These are phyloP conservation scores for Bryconaethiops microstoma DNA, from an alignment of 2,797 vertebrate species.

Conservation along the genomic window DNA sequence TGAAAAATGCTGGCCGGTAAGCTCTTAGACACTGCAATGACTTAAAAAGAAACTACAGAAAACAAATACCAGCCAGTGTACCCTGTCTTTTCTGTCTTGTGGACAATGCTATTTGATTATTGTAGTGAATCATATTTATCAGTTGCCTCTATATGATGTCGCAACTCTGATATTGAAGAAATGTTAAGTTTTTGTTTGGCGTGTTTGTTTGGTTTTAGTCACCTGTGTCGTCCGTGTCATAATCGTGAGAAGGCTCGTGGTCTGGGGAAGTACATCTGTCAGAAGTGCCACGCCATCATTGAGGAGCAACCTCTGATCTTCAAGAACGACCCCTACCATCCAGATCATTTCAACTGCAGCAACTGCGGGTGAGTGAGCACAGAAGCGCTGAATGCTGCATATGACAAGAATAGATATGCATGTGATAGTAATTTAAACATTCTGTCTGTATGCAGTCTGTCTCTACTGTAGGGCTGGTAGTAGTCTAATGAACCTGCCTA, in stretches of 20 bases:
- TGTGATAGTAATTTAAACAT: too few relatives aligned
- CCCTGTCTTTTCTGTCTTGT: background rate
- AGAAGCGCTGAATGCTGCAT: background rate
- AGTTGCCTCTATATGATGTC: background rate
- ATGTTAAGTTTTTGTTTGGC: background rate
- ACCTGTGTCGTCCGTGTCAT: conserved; percentile 95
- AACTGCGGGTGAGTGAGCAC: conserved; percentile 86
- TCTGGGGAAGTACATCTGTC: conserved; percentile 75
- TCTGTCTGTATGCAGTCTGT: too few relatives aligned
- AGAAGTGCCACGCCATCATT: conserved; percentile 98
- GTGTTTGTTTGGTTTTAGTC: conserved; percentile 73
- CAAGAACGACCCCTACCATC: conserved; percentile 98
- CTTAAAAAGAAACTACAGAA: too few relatives aligned
- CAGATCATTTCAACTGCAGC: conserved; percentile 98
- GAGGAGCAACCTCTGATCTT: conserved; percentile 97
- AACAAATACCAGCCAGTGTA: background rate
- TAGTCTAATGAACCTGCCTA: too few relatives aligned
- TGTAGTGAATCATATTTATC: conserved; percentile 14
- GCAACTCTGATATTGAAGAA: background rate
- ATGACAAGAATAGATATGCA: too few relatives aligned
- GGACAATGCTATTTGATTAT: too few relatives aligned
- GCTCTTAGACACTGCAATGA: conserved; percentile 26
- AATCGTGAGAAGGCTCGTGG: conserved; percentile 97
- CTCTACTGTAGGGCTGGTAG: too few relatives aligned
- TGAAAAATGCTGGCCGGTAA: conserved; percentile 98